Evolutionary conservation across 2,113 vertebrate genomes (phyloP).

Genomic region (Pterophyllum scalare): DNA sequence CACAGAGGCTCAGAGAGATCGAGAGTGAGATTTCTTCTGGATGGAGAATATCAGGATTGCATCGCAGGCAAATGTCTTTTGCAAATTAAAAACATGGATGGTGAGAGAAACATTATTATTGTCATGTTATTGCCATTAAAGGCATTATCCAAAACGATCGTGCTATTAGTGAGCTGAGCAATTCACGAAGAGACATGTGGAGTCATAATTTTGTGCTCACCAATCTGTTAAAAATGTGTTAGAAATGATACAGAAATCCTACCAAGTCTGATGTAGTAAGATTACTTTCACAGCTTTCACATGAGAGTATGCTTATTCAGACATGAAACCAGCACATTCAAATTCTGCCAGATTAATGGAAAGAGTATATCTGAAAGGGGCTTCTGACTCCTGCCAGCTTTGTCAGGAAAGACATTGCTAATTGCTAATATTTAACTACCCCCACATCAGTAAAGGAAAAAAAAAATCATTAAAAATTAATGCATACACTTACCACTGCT

Average conservation of each 20-base stretch:
- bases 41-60: background rate
- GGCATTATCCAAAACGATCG: background rate
- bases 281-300: background rate
- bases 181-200: background rate
- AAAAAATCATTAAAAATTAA: constrained; percentile 35
- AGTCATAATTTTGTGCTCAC: background rate
- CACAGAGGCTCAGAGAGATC: background rate
- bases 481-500: constrained; percentile 91
- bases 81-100: background rate
- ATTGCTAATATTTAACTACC: background rate
- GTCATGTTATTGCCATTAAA: background rate
- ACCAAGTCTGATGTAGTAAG: no score
- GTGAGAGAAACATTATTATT: background rate
- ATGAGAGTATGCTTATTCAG: background rate
- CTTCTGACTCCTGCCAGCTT: background rate
- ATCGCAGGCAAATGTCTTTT: background rate
- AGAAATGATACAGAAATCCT: background rate
- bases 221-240: background rate
- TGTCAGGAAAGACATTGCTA: background rate
- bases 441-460: constrained; percentile 8
- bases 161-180: background rate
- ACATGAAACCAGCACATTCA: background rate
- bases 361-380: background rate
- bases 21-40: background rate
- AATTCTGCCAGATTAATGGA: background rate